phyloP scores from a whole-genome alignment of 2,888 invertebrate species.

The Chymomyza fuscimana region DNA sequence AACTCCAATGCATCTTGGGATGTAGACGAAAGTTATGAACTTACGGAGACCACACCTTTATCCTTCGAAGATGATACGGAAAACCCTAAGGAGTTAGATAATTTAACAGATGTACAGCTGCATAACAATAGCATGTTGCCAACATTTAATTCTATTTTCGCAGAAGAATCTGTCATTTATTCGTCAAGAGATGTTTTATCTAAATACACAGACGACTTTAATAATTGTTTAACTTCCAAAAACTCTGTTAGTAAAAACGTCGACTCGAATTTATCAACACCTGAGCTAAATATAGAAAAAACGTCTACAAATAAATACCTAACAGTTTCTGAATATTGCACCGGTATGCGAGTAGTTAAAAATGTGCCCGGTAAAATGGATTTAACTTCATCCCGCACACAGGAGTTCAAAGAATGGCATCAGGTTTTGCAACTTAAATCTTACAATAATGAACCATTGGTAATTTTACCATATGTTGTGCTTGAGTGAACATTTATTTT shows the following conservation, averaged over 20 bases:
- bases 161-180: constrained; percentile 11
- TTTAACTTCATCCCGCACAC: constrained; percentile 55
- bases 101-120: constrained; percentile 38
- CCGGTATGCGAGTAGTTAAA: constrained; percentile 63
- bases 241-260: constrained; percentile 8
- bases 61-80: neutral
- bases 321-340: constrained; percentile 63
- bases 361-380: constrained; percentile 50
- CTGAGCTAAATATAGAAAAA: neutral
- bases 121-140: constrained; percentile 70
- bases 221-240: constrained; percentile 29
- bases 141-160: constrained; percentile 74
- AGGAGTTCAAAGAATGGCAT: constrained; percentile 93
- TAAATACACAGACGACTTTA: too few relatives aligned
- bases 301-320: constrained; percentile 4
- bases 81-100: neutral
- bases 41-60: constrained; percentile 29
- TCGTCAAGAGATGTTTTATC: constrained; percentile 24
- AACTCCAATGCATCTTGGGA: constrained; percentile 21
- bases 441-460: constrained; percentile 88
- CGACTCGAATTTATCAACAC: neutral
- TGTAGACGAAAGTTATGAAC: constrained; percentile 1
- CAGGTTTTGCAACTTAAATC: constrained; percentile 89
- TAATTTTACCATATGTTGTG: constrained; percentile 97
- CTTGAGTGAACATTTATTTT: constrained; percentile 85